Evolutionary conservation across 2,888 invertebrate genomes (phyloP), one percentile per base, ranked within the genome.

Genomic region (Theretra japonica): DNA sequence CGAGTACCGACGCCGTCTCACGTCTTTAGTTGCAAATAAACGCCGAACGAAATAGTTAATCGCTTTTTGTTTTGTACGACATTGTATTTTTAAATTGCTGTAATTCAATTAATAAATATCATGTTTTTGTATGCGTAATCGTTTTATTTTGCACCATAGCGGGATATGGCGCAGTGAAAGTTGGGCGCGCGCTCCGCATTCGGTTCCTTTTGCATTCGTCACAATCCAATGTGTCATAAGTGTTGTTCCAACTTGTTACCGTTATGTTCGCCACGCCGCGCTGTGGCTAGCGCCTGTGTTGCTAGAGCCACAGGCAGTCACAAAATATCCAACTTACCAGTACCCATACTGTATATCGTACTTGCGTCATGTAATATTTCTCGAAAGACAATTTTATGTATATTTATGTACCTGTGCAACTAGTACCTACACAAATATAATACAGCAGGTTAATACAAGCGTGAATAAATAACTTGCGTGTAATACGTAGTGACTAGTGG

Each of bases 41-140:
- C 84, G 83, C 89, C 83, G 90, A 92, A 91, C 89, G 90, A 92
- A 91, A 92, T 92, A 92, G 89, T 88, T 77, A 85, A 86, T 85
- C 82, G 82, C 79, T 83, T 82, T 89, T 89, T 87, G 84, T 91
- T 92, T 92, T 91, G 82, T 91, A 90, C 89, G 86, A 92, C 90
- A 91, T 88, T 88, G 88, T 89, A 89, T 88, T 89, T 90, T 88
- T 90, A 93, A 94, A 93, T 93, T 93, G 90, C 94, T 93, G 93
- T 91, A 92, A 90, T 89, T 89, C 90, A 91, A 91, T 86, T 92
- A 90, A 87, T 88, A 90, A 87, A 88, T 87, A 94, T 93, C 92
- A 93, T 92, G 93, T 92, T 94, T 93, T 93, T 94, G 86, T 93
- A 93, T 74, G 78, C 83, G 75, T 81, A 73, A 78, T 79, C 80